Base-by-base conservation (phyloP, 1,140 invertebrate species). In the Drosophila gunungcola region DNA sequence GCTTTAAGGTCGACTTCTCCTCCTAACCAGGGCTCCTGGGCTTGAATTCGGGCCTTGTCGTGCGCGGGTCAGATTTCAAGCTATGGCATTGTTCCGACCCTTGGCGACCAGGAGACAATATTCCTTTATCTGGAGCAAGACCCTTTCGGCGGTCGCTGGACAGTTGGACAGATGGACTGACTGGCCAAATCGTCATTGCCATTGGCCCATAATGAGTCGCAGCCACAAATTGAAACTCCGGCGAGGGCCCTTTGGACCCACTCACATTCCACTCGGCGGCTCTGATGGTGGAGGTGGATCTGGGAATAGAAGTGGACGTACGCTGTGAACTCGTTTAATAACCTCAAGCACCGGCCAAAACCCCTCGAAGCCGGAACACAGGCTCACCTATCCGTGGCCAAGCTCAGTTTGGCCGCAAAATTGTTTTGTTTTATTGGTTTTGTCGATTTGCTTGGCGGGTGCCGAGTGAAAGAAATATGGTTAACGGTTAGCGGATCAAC, bases 361-460 rank as follows among this genome's bases (percentile, higher is more conserved):
- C 62, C 43, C 42, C 25, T 36, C 13, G 9, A 13, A 32, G 29
- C 29, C 29, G 4, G 16, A 51, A 48, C n/a, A 48, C 12, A 29
- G 1, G 21, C 10, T 27, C 25, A 39, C 36, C 29, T 27, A 29
- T 25, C n/a, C 13, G 39, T 46, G 42, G 43, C 43, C 51, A 21
- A 27, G 16, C 27, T 13, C 25, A 3, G 6, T 9, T 48, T 55
- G 38, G 46, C 65, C 51, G 54, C 54, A 43, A 57, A 86, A 80
- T 53, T 85, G 62, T 73, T 80, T 68, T 82, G 65, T 72, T 80
- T 80, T 76, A 77, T 78, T 76, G 79, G 58, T 76, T 85, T 76
- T 85, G 81, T 80, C 81, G 79, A 77, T 80, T 84, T 64, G 55
- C 57, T 69, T 76, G 73, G 42, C 72, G 62, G 64, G 70, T 81